phyloP scores from a whole-genome alignment of 2,113 vertebrate species.

The Numenius arquata region DNA sequence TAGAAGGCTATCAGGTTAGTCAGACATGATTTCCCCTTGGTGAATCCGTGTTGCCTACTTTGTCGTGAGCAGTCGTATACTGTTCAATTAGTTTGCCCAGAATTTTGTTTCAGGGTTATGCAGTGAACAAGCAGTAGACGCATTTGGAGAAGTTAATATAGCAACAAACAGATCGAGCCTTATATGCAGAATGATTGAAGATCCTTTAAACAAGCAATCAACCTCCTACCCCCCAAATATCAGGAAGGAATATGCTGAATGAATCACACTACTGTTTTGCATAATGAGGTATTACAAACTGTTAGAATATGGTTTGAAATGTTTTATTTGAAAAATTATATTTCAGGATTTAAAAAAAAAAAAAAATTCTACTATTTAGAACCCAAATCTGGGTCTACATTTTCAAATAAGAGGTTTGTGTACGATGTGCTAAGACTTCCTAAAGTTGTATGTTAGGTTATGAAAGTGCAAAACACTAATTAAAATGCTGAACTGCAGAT shows the following conservation, averaged over 20 bases:
- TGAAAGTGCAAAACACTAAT: not conserved
- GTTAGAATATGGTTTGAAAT: not conserved
- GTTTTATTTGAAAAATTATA: not conserved
- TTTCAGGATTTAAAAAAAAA: not conserved
- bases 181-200: not conserved
- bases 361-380: not conserved
- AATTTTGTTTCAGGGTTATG: not conserved
- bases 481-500: not conserved
- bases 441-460: not conserved
- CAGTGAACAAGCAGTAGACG: not conserved
- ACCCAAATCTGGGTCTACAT: not conserved
- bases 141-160: not conserved
- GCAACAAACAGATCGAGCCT: not conserved
- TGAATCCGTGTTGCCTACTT: too few species aligned
- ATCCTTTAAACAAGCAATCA: not conserved
- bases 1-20: too few species aligned
- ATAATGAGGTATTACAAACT: not conserved
- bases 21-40: too few species aligned
- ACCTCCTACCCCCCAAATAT: not conserved
- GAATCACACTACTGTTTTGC: not conserved
- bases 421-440: not conserved
- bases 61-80: too few species aligned
- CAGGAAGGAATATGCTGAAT: not conserved
- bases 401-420: not conserved
- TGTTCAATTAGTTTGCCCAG: not conserved